phyloP scores from a whole-genome alignment of 2,113 vertebrate genomes.

The Brevimyrus niger region DNA sequence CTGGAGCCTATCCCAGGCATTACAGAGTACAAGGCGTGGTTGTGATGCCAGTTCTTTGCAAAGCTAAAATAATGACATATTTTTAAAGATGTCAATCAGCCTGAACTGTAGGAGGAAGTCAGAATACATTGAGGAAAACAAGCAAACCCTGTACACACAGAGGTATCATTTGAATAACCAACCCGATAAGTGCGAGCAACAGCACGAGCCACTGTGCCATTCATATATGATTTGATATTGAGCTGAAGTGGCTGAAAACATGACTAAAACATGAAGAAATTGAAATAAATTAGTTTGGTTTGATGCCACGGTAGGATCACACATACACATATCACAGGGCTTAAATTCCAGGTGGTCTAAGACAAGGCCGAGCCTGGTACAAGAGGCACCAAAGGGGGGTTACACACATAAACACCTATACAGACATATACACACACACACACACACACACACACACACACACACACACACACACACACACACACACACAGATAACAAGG shows the following conservation, averaged over 20 bases:
- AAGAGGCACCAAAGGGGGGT: too few species aligned
- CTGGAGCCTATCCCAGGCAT: not conserved
- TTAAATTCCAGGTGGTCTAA: too few species aligned
- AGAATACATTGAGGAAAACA: not conserved
- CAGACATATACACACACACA: too few species aligned
- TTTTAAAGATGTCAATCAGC: not conserved
- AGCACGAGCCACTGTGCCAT: not conserved
- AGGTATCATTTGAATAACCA: not conserved
- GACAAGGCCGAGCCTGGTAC: too few species aligned
- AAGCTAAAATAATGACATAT: not conserved
- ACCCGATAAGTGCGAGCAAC: not conserved
- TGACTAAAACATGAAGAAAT: too few species aligned
- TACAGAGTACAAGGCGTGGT: not conserved
- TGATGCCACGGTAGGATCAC: too few species aligned
- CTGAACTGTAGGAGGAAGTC: not conserved
- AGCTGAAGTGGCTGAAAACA: not conserved
- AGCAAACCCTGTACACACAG: not conserved
- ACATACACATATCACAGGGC: too few species aligned
- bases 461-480: too few species aligned
- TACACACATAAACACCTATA: too few species aligned
- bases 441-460: too few species aligned
- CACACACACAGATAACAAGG: too few species aligned
- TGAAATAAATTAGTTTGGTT: not conserved
- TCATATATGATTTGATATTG: not conserved
- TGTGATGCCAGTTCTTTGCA: not conserved